Conservation (phyloP, 2,888 invertebrate genomes). For the Thereva nobilitata region DNA sequence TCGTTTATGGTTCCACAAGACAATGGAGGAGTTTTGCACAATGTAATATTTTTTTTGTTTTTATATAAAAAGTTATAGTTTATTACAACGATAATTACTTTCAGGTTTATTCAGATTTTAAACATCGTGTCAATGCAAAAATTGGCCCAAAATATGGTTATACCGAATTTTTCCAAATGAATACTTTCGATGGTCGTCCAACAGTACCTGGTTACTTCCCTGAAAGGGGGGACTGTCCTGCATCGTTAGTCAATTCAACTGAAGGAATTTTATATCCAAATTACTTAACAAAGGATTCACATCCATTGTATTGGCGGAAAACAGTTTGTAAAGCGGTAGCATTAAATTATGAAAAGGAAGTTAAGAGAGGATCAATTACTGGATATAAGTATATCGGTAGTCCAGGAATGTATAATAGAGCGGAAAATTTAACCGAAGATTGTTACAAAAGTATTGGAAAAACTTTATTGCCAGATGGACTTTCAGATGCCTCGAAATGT, state of each 20-base stretch:
- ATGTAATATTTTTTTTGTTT: constrained; percentile 58
- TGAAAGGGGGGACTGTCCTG: constrained; percentile 60
- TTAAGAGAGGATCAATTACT: constrained; percentile 58
- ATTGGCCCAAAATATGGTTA: constrained; percentile 65
- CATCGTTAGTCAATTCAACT: constrained; percentile 65
- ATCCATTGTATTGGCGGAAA: constrained; percentile 68
- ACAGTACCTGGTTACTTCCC: constrained; percentile 63
- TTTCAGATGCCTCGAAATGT: constrained; percentile 69
- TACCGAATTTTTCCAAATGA: constrained; percentile 66
- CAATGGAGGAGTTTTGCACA: constrained; percentile 67
- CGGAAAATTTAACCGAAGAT: constrained; percentile 60
- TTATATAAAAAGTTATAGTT: not conserved
- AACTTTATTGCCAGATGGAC: constrained; percentile 61
- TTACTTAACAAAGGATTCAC: constrained; percentile 62
- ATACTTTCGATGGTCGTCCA: constrained; percentile 63
- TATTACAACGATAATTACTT: constrained; percentile 43
- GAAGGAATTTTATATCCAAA: constrained; percentile 70
- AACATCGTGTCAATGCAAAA: constrained; percentile 66
- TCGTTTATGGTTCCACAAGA: constrained; percentile 67
- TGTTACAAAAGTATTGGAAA: constrained; percentile 62
- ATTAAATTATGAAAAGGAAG: constrained; percentile 48
- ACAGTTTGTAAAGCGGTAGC: constrained; percentile 53
- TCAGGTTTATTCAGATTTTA: constrained; percentile 67
- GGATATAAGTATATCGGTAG: constrained; percentile 65
- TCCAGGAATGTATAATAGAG: constrained; percentile 63